Evolutionary conservation across 2,797 vertebrate species (phyloP), one percentile per base, ranked within the genome.

Genomic region (Ceyx erithaca): DNA sequence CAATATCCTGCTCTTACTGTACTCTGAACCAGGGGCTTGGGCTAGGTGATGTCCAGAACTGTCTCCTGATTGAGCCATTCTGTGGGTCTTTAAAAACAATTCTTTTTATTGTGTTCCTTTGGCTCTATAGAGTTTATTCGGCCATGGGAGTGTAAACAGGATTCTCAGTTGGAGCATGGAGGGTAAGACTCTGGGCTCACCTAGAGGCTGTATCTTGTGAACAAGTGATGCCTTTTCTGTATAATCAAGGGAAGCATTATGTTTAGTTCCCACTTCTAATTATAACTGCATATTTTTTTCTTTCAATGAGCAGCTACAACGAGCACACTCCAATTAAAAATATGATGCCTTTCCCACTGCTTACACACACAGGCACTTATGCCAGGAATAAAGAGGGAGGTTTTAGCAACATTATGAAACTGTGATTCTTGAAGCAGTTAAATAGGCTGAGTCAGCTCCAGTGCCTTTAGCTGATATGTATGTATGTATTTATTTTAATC

Each of bases 221-320:
- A 55, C 9, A 81, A 87, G 41, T 7, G 35, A 35, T 59, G 45
- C 40, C 43, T 92, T 89, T 92, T 95, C 45, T 80, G 16, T 82
- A 48, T 80, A 57, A 31, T 73, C 18, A 46, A 82, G 41, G 71
- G 52, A 77, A 87, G 17, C 33, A 25, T 66, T 93, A 37, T 64
- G 25, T 95, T 84, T 92, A 62, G 41, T 80, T 96, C 93, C 52
- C 57, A 61, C 16, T 86, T 88, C 78, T 81, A 76, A 75, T 87
- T 92, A 62, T 81, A 94, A 31, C 45, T 72, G n/a, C 3, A 1
- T 79, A 18, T 21, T 82, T 64, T 64, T 67, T 91, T 80, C 30
- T 85, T 88, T 88, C 70, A 91, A 17, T 94, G 64, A 91, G 10
- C 63, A 84, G 43, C 14, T 40, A 14, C 37, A 40, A 40, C 14